A percentile compares a stretch with the other conserved stretches of the same genome.
Evolutionary conservation across 1,140 invertebrate species (phyloP).

Genomic region (Zeugodacus cucurbitae): DNA sequence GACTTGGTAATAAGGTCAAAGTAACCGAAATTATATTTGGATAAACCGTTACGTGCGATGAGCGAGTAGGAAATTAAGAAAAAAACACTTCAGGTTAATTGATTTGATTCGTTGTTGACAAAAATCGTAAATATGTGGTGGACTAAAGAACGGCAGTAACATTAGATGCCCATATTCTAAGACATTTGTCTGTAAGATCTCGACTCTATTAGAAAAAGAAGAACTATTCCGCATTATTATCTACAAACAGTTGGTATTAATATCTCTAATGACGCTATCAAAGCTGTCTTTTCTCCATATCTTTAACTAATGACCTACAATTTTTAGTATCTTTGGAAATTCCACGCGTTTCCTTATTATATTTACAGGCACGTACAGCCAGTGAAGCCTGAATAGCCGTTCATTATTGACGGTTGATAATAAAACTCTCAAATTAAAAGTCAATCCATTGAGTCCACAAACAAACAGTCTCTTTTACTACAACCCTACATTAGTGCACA

Average conservation of each 20-base stretch:
- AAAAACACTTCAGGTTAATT: background rate
- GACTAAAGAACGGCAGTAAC: no score
- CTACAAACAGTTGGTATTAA: no score
- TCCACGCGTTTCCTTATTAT: no score
- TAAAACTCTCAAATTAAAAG: conserved; percentile 19
- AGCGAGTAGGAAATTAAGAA: background rate
- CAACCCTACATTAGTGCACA: background rate
- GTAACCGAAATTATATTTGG: background rate
- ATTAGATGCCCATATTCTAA: no score
- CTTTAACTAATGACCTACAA: no score
- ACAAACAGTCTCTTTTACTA: background rate
- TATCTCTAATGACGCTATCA: no score
- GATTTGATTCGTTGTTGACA: background rate
- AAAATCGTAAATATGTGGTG: background rate
- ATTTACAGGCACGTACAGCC: no score
- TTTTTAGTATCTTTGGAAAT: no score
- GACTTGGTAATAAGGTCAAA: background rate
- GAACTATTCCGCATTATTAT: no score
- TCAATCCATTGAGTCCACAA: conserved; percentile 2
- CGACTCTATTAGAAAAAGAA: no score
- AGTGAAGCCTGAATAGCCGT: background rate
- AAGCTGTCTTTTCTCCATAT: no score
- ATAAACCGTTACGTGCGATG: background rate
- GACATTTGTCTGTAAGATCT: no score
- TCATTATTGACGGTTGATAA: background rate